phyloP scores from a whole-genome alignment of 2,888 invertebrate genomes.

The Labia minor region DNA sequence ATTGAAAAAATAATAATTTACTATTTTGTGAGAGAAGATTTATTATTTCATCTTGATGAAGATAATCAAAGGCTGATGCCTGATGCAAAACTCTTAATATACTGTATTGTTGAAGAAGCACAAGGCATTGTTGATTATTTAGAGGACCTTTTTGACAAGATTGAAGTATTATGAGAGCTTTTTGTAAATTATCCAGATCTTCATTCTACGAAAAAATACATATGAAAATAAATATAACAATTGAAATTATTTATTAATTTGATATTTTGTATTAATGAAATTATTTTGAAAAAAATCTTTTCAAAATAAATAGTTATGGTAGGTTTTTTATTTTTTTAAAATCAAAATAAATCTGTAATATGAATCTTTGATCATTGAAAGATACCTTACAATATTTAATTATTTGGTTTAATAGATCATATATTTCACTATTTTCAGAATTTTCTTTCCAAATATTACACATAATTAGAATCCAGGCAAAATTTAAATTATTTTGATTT shows the following conservation, averaged over 20 bases:
- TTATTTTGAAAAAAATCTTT: no score
- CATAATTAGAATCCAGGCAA: background rate
- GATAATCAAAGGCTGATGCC: background rate
- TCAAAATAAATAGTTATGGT: no score
- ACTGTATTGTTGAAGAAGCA: background rate
- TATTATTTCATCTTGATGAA: background rate
- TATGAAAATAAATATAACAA: no score
- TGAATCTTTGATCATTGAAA: no score
- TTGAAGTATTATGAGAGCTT: background rate
- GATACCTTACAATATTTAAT: background rate
- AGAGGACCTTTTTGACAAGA: background rate
- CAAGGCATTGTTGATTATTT: background rate
- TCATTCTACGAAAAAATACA: background rate
- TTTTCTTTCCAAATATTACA: background rate
- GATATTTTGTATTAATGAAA: no score
- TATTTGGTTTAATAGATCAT: background rate
- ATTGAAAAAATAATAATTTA: background rate
- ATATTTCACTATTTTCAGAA: background rate
- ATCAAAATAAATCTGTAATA: no score
- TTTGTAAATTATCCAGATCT: background rate
- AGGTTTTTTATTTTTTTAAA: no score
- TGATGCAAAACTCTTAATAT: background rate
- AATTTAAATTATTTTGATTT: background rate
- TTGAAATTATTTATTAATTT: no score
- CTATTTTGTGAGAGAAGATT: background rate